Conservation (phyloP, 2,888 invertebrate species). For the Mythimna impura region DNA sequence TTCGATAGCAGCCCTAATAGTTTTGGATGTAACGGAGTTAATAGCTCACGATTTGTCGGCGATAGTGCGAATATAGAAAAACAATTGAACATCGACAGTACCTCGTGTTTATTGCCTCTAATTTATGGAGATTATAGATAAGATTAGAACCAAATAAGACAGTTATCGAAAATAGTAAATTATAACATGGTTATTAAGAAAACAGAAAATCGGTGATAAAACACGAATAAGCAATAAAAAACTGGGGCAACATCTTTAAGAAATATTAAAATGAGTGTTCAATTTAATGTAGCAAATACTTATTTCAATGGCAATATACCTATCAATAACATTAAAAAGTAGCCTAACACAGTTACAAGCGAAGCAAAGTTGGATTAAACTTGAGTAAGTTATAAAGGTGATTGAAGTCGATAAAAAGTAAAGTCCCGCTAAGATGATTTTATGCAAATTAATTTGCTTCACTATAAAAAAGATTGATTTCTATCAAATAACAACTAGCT, state of each 20-base stretch:
- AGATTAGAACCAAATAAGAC: conserved; percentile 60
- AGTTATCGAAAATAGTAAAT: conserved; percentile 60
- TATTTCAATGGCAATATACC: conserved; percentile 37
- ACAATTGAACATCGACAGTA: conserved; percentile 73
- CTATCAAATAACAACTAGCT: conserved; percentile 21
- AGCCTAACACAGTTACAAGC: conserved; percentile 31
- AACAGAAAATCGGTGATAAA: conserved; percentile 45
- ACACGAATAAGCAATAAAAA: conserved; percentile 63
- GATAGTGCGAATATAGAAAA: conserved; percentile 77
- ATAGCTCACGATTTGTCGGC: conserved; percentile 85
- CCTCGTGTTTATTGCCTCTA: conserved; percentile 81
- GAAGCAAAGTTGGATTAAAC: conserved; percentile 26
- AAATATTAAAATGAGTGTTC: conserved; percentile 27
- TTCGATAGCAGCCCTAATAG: conserved; percentile 59
- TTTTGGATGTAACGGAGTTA: conserved; percentile 71
- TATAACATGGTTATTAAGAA: conserved; percentile 57
- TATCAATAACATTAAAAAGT: conserved; percentile 27
- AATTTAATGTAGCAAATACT: conserved; percentile 37
- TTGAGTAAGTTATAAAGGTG: conserved; percentile 43
- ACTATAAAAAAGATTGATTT: conserved; percentile 41
- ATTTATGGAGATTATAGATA: conserved; percentile 78
- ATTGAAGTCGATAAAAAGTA: conserved; percentile 42
- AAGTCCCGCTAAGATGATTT: conserved; percentile 48
- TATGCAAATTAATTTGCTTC: conserved; percentile 50
- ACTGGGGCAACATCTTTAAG: conserved; percentile 28